phyloP scores from a whole-genome alignment of 2,113 vertebrate species.

The Hippopotamus amphibius region DNA sequence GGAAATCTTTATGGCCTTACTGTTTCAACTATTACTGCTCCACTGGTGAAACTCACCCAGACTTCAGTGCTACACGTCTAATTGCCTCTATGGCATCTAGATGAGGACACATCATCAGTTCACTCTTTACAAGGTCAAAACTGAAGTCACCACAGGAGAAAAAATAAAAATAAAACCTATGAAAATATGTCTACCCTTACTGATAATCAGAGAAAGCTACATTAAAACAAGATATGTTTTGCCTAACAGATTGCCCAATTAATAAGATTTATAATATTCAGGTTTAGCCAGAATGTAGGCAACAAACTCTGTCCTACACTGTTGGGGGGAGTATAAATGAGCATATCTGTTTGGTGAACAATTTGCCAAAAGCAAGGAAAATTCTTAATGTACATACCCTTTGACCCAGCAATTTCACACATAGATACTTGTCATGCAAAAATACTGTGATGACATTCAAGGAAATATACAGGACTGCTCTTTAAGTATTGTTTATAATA shows the following conservation, averaged over 20 bases:
- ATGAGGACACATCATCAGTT: not conserved
- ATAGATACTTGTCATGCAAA: not conserved
- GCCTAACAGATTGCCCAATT: not conserved
- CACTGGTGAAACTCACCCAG: not conserved
- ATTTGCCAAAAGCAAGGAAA: not conserved
- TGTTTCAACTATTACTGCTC: not conserved
- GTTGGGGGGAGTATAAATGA: not conserved
- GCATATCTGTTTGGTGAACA: not conserved
- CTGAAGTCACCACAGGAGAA: not conserved
- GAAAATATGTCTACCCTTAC: slow-evolving; percentile 5
- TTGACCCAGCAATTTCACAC: slow-evolving; percentile 8
- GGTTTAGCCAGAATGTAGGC: not conserved
- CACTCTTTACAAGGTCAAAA: not conserved
- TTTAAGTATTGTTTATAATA: not conserved
- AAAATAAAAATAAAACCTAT: slow-evolving; percentile 12
- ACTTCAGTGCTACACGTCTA: not conserved
- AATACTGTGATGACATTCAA: not conserved
- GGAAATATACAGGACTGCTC: not conserved
- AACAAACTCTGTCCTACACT: not conserved
- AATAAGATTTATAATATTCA: not conserved
- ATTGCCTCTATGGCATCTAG: not conserved
- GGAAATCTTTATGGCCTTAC: not conserved
- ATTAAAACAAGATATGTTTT: not conserved
- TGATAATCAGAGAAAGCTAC: slow-evolving; percentile 17
- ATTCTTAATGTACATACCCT: not conserved